Evolutionary conservation across 2,797 vertebrate genomes (phyloP).

Genomic region (Heliangelus exortis): DNA sequence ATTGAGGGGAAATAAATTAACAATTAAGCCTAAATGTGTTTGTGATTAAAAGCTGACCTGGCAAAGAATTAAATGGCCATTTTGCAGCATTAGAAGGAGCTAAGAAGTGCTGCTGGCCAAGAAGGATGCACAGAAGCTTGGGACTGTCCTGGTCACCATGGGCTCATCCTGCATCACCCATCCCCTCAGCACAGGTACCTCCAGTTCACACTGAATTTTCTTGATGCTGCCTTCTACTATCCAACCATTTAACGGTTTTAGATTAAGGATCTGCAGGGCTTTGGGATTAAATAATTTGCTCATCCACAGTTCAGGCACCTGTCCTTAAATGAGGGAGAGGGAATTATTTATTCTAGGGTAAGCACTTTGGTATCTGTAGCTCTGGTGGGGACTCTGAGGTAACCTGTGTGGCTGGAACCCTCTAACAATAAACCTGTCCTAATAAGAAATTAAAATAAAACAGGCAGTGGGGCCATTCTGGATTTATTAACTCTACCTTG

Average conservation of each 20-base stretch:
- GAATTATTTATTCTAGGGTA: not conserved
- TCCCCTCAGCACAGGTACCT: not conserved
- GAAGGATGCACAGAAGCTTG: not conserved
- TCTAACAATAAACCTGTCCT: not conserved
- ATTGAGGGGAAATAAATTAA: slow-evolving; percentile 36
- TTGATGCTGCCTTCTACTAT: not conserved
- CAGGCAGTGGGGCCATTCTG: not conserved
- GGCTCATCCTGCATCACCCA: accelerated
- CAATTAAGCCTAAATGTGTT: not conserved
- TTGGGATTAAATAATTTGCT: not conserved
- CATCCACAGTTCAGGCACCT: not conserved
- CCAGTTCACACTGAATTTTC: not conserved
- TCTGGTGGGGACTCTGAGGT: not conserved
- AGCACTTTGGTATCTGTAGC: not conserved
- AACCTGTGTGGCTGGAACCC: not conserved
- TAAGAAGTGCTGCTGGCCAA: not conserved
- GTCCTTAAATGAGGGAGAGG: not conserved
- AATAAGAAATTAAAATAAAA: not conserved
- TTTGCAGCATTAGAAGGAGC: not conserved
- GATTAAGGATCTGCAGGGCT: not conserved
- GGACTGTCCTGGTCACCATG: not conserved
- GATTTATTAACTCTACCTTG: not conserved
- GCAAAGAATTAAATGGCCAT: not conserved
- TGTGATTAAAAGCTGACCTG: slow-evolving; percentile 5
- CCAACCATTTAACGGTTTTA: not conserved